Base-by-base conservation (phyloP, 2,113 vertebrate genomes). In the Caracal caracal region DNA sequence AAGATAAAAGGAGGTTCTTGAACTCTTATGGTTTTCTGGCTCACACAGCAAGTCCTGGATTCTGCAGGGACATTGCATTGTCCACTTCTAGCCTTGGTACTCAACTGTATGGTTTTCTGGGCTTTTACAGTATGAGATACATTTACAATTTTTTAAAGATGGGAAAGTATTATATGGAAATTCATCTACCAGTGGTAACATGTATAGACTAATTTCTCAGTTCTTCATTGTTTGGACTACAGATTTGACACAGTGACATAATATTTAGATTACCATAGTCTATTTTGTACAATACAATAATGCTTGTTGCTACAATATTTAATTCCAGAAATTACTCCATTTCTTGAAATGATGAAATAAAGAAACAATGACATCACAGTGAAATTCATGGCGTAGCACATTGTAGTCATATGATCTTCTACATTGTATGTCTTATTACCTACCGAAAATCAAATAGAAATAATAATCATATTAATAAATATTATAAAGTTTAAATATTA, bases 401-500 rank as follows among this genome's bases (percentile, higher is more conserved):
- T 17, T 89, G 1, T 86, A 79, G 96, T 95, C 15, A 1, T 73
- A 10, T 53, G 47, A 89, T 78, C 10, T 82, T 92, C 10, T 75
- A 4, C 49, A 47, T 90, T 71, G 26, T 22, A 53, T 96, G 11
- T 76, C 82, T 84, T 11, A 51, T 88, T 61, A 63, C 24, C 79
- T 10, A 49, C 37, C 63, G n/a, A 86, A 86, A 83, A 76, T 79
- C 26, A 82, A 73, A 56, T 63, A 90, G 53, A 93, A 96, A 61
- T 75, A 53, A 20, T 33, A 37, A 66, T 43, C 1, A 43, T 28
- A 51, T 56, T 59, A 56, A 24, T 91, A 89, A 95, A 70, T 90
- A 83, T 75, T 85, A 61, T 85, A 63, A 75, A 88, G 35, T 37
- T 43, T 91, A 89, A 97, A 76, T 90, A 79, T 76, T 81, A 78